Conservation (phyloP, 2,888 invertebrate genomes). For the Hemithea aestivaria region DNA sequence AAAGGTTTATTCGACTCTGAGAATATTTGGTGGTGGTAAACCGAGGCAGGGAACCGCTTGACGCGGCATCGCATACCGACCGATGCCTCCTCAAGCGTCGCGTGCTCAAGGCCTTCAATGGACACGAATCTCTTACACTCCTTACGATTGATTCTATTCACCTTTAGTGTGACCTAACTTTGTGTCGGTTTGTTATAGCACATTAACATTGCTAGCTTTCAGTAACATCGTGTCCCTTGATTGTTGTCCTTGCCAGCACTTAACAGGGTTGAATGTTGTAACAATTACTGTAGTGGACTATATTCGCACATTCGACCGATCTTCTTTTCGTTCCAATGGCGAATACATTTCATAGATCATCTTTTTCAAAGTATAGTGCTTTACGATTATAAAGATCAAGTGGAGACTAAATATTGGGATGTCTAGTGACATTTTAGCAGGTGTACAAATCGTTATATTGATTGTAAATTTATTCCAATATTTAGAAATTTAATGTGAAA, state of each 20-base stretch:
- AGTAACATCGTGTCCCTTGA: constrained; percentile 75
- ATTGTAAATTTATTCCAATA: constrained; percentile 73
- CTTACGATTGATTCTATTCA: constrained; percentile 45
- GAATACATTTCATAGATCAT: constrained; percentile 50
- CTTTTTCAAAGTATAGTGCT: constrained; percentile 53
- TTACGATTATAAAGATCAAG: constrained; percentile 54
- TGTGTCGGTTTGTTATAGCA: constrained; percentile 54
- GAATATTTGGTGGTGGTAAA: constrained; percentile 91
- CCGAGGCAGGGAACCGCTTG: constrained; percentile 34
- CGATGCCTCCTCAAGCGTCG: constrained; percentile 55
- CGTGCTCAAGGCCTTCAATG: constrained; percentile 66
- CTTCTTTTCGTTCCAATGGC: constrained; percentile 28
- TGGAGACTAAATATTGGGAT: constrained; percentile 71
- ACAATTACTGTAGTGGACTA: constrained; percentile 58
- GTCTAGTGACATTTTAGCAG: constrained; percentile 64
- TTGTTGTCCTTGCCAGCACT: constrained; percentile 69
- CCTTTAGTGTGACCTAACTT: constrained; percentile 53
- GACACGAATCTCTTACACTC: constrained; percentile 64
- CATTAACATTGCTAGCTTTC: constrained; percentile 63
- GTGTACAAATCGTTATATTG: constrained; percentile 73
- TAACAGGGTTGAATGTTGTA: constrained; percentile 72
- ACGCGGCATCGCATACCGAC: constrained; percentile 18
- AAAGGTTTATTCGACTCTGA: constrained; percentile 92
- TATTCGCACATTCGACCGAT: constrained; percentile 42
- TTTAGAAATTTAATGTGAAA: constrained; percentile 64